These are phyloP conservation scores for Scaptomyza polygonia DNA, from an alignment of 2,888 invertebrate species.

Conservation along the genomic window DNA sequence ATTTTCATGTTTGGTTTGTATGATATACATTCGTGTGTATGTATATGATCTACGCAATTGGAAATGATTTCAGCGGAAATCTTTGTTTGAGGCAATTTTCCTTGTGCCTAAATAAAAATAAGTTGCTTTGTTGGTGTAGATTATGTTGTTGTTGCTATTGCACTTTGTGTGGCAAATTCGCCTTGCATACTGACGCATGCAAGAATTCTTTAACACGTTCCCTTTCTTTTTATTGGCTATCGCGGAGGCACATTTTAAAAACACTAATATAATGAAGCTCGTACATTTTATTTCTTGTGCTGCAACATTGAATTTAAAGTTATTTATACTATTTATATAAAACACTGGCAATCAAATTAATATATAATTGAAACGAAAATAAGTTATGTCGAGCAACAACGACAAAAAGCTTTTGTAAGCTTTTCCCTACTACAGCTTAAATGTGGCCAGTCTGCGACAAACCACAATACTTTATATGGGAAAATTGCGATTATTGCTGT, in stretches of 20 bases:
- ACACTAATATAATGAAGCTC: slow-evolving; percentile 26
- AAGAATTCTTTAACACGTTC: slow-evolving; percentile 42
- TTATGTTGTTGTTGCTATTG: slow-evolving; percentile 47
- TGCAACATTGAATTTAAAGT: slow-evolving; percentile 35
- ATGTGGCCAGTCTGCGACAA: slow-evolving; percentile 20
- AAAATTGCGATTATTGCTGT: not conserved
- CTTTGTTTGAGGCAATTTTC: slow-evolving; percentile 54
- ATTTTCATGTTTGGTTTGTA: slow-evolving; percentile 22
- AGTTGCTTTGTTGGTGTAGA: slow-evolving; percentile 34
- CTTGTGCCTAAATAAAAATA: slow-evolving; percentile 51
- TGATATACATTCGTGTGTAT: no score
- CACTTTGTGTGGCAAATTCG: slow-evolving; percentile 39
- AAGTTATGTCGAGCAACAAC: slow-evolving; percentile 69
- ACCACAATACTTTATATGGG: slow-evolving; percentile 13
- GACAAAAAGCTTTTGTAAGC: slow-evolving; percentile 61
- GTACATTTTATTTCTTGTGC: slow-evolving; percentile 45
- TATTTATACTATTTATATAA: slow-evolving; percentile 43
- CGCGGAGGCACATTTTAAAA: slow-evolving; percentile 15
- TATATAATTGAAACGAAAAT: slow-evolving; percentile 74
- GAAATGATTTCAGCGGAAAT: slow-evolving; percentile 50
- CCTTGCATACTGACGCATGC: slow-evolving; percentile 46
- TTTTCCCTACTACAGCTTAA: slow-evolving; percentile 50
- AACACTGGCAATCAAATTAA: slow-evolving; percentile 55
- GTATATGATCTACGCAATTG: slow-evolving; percentile 63
- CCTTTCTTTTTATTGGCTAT: slow-evolving; percentile 19